A percentile compares a stretch with the other conserved stretches of the same genome.
phyloP scores from a whole-genome alignment of 1,140 invertebrate genomes.

The Berghia stephanieae region DNA sequence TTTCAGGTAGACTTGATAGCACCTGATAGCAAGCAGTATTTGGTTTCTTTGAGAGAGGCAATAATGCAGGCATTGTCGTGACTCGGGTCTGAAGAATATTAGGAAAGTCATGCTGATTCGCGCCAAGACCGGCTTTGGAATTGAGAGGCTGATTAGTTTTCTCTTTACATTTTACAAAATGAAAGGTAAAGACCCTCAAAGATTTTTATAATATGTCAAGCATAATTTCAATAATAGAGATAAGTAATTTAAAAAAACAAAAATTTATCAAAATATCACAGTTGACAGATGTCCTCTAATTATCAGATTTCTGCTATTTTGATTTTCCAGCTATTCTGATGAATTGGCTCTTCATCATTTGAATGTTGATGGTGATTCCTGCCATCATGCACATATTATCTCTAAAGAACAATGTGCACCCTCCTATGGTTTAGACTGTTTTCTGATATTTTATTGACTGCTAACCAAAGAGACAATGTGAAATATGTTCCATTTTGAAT shows the following conservation, averaged over 20 bases:
- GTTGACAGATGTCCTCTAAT: neutral
- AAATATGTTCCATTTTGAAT: too few species aligned
- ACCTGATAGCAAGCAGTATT: conserved; percentile 79
- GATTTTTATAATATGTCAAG: neutral
- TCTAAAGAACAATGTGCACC: too few species aligned
- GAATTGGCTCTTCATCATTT: neutral
- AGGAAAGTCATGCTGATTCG: conserved; percentile 82
- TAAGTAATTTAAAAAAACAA: neutral
- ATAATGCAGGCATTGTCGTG: conserved; percentile 70
- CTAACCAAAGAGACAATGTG: too few species aligned
- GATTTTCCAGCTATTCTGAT: too few species aligned
- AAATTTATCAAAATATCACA: neutral
- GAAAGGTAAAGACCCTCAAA: conserved; percentile 70
- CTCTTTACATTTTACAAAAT: conserved; percentile 75
- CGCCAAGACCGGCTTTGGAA: conserved; percentile 93
- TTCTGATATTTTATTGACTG: too few species aligned
- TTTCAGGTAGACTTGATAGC: conserved; percentile 79
- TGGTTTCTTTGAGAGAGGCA: conserved; percentile 75
- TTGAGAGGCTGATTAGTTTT: conserved; percentile 88
- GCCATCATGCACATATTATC: neutral
- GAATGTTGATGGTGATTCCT: too few species aligned
- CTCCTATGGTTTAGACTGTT: too few species aligned
- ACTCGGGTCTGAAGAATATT: conserved; percentile 79
- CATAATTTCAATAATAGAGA: neutral
- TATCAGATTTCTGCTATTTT: neutral